Percentiles rank a stretch among this genome's conserved stretches.
Conservation (phyloP, 2,888 invertebrate species). For the Philonicus albiceps region DNA sequence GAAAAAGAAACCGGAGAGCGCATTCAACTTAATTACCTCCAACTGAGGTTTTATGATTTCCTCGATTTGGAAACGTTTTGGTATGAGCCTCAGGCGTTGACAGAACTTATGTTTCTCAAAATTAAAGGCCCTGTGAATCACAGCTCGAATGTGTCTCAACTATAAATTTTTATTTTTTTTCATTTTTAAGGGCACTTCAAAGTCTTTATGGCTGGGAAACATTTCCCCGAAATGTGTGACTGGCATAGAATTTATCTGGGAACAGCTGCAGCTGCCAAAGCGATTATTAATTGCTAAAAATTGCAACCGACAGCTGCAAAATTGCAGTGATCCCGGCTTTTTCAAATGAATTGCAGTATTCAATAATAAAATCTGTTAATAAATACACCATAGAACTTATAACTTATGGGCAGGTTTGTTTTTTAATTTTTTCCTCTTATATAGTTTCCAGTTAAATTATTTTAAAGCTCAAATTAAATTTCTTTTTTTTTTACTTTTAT, state of each 20-base stretch:
- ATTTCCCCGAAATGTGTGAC: neutral
- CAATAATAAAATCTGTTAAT: neutral
- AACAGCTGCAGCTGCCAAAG: constrained; percentile 1
- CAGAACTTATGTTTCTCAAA: neutral
- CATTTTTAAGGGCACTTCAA: neutral
- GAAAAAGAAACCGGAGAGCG: neutral
- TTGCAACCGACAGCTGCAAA: neutral
- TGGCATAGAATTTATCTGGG: neutral
- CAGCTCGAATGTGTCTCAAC: neutral
- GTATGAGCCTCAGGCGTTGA: neutral
- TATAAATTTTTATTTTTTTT: too few relatives aligned
- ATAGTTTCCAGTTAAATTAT: neutral
- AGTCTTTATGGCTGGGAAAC: neutral
- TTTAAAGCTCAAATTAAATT: too few relatives aligned
- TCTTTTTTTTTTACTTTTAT: too few relatives aligned
- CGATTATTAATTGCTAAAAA: constrained; percentile 1
- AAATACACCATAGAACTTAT: too few relatives aligned
- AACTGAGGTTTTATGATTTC: constrained; percentile 8
- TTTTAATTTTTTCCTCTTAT: neutral
- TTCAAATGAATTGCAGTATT: neutral
- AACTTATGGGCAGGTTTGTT: neutral
- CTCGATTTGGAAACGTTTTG: neutral
- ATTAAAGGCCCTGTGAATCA: neutral
- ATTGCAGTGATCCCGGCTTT: neutral
- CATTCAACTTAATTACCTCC: constrained; percentile 4